A percentile compares a stretch with the other conserved stretches of the same genome.
Conservation (phyloP, 2,797 vertebrate genomes). For the Erpetoichthys calabaricus region DNA sequence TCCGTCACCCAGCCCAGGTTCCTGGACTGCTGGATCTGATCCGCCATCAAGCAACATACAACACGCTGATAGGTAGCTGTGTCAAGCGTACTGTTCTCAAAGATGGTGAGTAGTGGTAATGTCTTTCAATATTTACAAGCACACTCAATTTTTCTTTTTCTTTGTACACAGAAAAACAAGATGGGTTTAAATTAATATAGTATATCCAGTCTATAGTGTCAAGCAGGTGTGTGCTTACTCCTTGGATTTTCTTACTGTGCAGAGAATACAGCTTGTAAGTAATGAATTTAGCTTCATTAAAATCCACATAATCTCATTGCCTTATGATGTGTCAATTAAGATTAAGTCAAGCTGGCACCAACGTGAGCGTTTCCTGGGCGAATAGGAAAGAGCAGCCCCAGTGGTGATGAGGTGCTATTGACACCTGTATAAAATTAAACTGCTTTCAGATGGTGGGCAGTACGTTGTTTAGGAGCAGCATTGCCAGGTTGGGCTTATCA, state of each 20-base stretch:
- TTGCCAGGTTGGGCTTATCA: too few relatives aligned
- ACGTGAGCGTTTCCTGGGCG: too few relatives aligned
- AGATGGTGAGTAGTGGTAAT: constrained; percentile 54
- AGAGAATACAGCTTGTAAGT: background rate
- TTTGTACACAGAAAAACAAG: background rate
- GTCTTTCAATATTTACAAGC: background rate
- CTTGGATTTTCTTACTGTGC: background rate
- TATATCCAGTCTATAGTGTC: background rate
- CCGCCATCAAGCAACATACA: constrained; percentile 86
- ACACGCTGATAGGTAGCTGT: constrained; percentile 87
- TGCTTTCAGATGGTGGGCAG: too few relatives aligned
- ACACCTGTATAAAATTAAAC: too few relatives aligned
- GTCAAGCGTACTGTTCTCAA: constrained; percentile 81
- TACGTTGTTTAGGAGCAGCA: too few relatives aligned
- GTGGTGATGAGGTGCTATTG: too few relatives aligned
- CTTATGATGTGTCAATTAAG: too few relatives aligned
- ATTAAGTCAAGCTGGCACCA: too few relatives aligned
- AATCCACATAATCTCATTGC: too few relatives aligned
- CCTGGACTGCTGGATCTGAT: constrained; percentile 80
- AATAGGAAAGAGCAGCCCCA: too few relatives aligned
- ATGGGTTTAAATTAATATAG: background rate
- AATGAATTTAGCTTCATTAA: background rate
- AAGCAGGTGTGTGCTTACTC: background rate
- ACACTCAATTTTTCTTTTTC: background rate
- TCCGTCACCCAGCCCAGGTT: constrained; percentile 85